A percentile compares a stretch with the other conserved stretches of the same genome.
Conservation (phyloP, 2,797 vertebrate genomes). For the Acanthopagrus latus region DNA sequence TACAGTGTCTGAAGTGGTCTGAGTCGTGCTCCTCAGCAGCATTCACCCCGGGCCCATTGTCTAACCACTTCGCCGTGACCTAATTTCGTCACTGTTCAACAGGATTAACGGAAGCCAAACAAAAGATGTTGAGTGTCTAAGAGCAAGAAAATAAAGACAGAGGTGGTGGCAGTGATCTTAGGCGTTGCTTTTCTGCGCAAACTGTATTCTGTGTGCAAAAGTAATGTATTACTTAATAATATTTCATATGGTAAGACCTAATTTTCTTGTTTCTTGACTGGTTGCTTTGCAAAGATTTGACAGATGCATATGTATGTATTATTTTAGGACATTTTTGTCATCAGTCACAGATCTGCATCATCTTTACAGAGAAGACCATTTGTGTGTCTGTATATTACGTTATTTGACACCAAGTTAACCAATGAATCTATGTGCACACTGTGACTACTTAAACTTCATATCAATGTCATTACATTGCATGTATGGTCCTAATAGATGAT, state of each 20-base stretch:
- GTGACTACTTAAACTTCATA: not conserved
- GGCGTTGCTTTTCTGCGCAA: slow-evolving; percentile 25
- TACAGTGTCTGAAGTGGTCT: slow-evolving; percentile 20
- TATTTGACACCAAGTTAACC: too few species aligned
- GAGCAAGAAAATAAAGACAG: slow-evolving; percentile 18
- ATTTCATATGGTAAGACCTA: slow-evolving; percentile 15
- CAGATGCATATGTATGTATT: not conserved
- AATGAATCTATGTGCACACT: too few species aligned
- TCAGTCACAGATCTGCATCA: too few species aligned
- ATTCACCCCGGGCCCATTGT: slow-evolving; percentile 41
- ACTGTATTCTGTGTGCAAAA: not conserved
- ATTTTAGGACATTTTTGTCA: not conserved
- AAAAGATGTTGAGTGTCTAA: slow-evolving; percentile 30
- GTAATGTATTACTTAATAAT: not conserved
- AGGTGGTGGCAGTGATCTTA: not conserved
- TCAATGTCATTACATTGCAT: not conserved
- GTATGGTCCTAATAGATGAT: not conserved
- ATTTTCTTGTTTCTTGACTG: not conserved
- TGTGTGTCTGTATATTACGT: not conserved
- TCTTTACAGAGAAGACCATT: not conserved
- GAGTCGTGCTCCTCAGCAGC: slow-evolving; percentile 18
- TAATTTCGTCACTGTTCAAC: slow-evolving; percentile 46
- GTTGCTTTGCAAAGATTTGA: not conserved
- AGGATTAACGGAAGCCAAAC: slow-evolving; percentile 52
- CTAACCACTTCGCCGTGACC: slow-evolving; percentile 40